A percentile compares a stretch with the other conserved stretches of the same genome.
These are phyloP conservation scores for Anguilla rostrata DNA, from an alignment of 2,113 vertebrate genomes.

Conservation along the genomic window DNA sequence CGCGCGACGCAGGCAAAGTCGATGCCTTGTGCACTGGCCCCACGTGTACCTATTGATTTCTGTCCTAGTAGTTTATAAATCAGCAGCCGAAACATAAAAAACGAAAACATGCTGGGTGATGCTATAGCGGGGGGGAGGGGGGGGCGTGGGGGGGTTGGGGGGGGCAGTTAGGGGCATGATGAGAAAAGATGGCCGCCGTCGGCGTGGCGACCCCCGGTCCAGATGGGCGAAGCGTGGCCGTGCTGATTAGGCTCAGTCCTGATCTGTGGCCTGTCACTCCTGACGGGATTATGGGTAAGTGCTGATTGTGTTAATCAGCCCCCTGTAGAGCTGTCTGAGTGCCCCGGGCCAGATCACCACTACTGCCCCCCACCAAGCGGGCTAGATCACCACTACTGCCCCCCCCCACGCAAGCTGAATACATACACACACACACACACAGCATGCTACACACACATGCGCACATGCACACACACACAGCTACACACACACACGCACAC, in stretches of 20 bases:
- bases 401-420: background rate
- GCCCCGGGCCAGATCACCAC: constrained; percentile 16
- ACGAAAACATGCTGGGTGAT: no score
- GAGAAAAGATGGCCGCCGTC: background rate
- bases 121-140: no score
- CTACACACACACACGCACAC: background rate
- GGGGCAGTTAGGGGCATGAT: no score
- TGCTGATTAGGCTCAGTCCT: background rate
- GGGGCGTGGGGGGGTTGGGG: no score
- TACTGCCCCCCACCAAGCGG: background rate
- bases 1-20: no score
- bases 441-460: background rate
- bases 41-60: no score
- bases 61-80: no score
- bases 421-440: background rate
- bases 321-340: constrained; percentile 17
- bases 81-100: no score
- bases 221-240: background rate
- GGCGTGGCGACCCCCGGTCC: background rate
- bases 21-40: no score
- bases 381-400: constrained; percentile 12
- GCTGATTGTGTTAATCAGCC: constrained; percentile 32
- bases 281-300: constrained; percentile 22
- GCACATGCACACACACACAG: background rate
- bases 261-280: background rate